Conservation (phyloP, 2,888 invertebrate genomes). For the Mylabris sibirica region DNA sequence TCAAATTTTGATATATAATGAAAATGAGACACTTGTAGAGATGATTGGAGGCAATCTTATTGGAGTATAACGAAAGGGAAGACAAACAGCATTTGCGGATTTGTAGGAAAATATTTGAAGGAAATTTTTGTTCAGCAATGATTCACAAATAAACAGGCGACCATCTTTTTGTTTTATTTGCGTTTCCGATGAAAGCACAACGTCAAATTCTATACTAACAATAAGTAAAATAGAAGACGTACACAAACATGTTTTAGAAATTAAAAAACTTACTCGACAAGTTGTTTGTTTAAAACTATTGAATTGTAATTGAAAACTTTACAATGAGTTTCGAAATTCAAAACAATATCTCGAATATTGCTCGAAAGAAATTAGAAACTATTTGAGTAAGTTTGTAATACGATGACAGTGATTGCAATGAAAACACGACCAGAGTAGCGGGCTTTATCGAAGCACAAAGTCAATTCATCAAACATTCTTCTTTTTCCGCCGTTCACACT, state of each 20-base stretch:
- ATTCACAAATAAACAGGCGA: neutral
- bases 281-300: neutral
- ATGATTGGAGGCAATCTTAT: neutral
- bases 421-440: neutral
- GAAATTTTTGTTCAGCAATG: neutral
- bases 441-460: neutral
- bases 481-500: neutral
- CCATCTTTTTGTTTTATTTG: too few species aligned
- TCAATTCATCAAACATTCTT: neutral
- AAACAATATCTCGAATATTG: neutral
- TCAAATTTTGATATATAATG: slow-evolving; percentile 40
- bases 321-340: neutral
- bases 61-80: neutral
- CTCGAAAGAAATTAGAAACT: too few species aligned
- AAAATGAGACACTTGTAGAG: neutral
- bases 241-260: neutral
- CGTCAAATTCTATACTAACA: neutral
- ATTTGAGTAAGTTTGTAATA: too few species aligned
- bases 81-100: neutral
- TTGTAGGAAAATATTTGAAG: slow-evolving; percentile 1
- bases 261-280: neutral
- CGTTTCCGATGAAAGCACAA: neutral
- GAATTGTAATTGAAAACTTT: neutral
- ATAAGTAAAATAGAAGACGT: neutral
- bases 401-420: neutral